Conservation (phyloP, 2,113 vertebrate species). For the Casuarius casuarius region DNA sequence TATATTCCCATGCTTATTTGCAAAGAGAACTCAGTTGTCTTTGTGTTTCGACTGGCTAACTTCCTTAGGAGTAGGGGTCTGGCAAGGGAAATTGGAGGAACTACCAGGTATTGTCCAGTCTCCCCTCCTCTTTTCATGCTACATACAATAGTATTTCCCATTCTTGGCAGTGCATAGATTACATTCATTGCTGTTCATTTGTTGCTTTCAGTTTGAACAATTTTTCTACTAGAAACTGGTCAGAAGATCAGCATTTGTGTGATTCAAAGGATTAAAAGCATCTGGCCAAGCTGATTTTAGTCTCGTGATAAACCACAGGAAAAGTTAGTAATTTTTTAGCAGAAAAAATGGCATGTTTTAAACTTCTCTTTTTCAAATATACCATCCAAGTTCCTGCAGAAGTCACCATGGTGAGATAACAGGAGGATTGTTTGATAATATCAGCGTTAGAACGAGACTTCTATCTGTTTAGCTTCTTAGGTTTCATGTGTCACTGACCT, state of each 20-base stretch:
- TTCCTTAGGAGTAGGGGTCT: slow-evolving; percentile 36
- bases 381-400: slow-evolving; percentile 1
- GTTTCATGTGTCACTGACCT: not conserved
- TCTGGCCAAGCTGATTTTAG: slow-evolving; percentile 34
- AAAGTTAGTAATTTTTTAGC: not conserved
- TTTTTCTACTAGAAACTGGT: not conserved
- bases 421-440: not conserved
- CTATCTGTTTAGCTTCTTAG: not conserved
- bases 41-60: slow-evolving; percentile 19
- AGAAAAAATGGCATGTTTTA: not conserved
- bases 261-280: slow-evolving; percentile 18
- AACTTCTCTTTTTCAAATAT: slow-evolving; percentile 39
- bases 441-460: not conserved
- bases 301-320: slow-evolving; percentile 34
- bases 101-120: slow-evolving; percentile 63
- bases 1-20: slow-evolving; percentile 17
- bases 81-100: slow-evolving; percentile 37
- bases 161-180: slow-evolving; percentile 20
- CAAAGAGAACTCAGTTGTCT: slow-evolving; percentile 8
- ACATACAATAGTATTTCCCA: slow-evolving; percentile 32
- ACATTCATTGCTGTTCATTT: slow-evolving; percentile 40
- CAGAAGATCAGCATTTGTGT: not conserved
- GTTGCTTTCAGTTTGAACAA: not conserved
- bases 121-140: slow-evolving; percentile 40
- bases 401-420: not conserved